These are phyloP conservation scores for Laupala kohalensis DNA, from an alignment of 1,140 invertebrate genomes.

Conservation along the genomic window DNA sequence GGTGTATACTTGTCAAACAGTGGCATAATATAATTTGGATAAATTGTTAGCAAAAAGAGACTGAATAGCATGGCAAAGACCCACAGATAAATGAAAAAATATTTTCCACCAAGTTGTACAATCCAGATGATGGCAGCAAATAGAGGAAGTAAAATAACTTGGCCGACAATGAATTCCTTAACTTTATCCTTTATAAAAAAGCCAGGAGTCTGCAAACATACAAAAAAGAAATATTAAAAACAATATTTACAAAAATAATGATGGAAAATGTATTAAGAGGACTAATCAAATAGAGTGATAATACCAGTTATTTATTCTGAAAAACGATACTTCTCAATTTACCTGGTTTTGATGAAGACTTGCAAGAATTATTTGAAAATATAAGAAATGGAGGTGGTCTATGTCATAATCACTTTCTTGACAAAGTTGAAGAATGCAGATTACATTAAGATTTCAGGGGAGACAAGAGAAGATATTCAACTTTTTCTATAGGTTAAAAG, in stretches of 20 bases:
- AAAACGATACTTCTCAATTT: too few relatives aligned
- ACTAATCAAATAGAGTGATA: neutral
- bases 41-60: constrained; percentile 75
- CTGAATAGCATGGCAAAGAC: constrained; percentile 65
- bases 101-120: constrained; percentile 73
- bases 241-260: neutral
- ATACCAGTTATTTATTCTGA: neutral
- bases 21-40: constrained; percentile 94
- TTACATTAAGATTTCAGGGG: too few relatives aligned
- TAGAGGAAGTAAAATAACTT: constrained; percentile 68
- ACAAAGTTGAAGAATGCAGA: too few relatives aligned
- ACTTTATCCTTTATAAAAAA: constrained; percentile 94
- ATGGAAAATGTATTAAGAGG: constrained; percentile 7
- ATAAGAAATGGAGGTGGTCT: too few relatives aligned
- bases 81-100: constrained; percentile 95
- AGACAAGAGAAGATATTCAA: too few relatives aligned
- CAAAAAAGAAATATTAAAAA: constrained; percentile 21
- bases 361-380: too few relatives aligned
- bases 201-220: constrained; percentile 53
- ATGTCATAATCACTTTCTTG: too few relatives aligned
- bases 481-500: too few relatives aligned
- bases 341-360: too few relatives aligned
- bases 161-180: constrained; percentile 69
- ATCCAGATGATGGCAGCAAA: constrained; percentile 73
- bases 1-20: constrained; percentile 98